Evolutionary conservation across 53 echinoderm and acorn worm genomes (phyloP).

Genomic region (Luidia sarsii): DNA sequence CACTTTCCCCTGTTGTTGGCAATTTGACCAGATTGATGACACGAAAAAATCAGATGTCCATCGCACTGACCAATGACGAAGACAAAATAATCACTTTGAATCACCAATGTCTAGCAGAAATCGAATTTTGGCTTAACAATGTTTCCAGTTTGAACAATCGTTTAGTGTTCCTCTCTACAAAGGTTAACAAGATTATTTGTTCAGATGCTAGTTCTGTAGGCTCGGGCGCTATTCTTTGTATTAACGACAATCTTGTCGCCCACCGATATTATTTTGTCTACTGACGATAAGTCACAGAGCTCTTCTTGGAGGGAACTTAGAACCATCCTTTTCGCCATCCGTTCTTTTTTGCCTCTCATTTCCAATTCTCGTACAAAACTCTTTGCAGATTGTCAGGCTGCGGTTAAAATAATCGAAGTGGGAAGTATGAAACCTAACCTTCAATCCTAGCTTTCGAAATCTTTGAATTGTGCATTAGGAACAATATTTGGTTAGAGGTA

Average conservation of each 20-base stretch:
- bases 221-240: no score
- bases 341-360: neutral
- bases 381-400: neutral
- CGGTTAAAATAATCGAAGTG: neutral
- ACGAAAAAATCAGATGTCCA: no score
- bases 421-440: constrained; percentile 19
- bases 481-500: no score
- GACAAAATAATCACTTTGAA: neutral
- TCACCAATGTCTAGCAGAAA: neutral
- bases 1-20: neutral
- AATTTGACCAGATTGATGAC: no score
- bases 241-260: neutral
- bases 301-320: constrained; percentile 31
- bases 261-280: constrained; percentile 44
- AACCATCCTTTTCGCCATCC: neutral
- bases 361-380: neutral
- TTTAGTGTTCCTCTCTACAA: no score
- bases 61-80: neutral
- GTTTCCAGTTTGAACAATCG: no score
- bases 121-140: neutral
- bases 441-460: neutral
- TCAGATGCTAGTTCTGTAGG: no score
- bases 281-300: no score
- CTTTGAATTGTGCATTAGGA: no score
- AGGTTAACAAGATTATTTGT: no score